phyloP scores from a whole-genome alignment of 37 sponge, comb jelly and placozoan species.

The Beroe forskalii region DNA sequence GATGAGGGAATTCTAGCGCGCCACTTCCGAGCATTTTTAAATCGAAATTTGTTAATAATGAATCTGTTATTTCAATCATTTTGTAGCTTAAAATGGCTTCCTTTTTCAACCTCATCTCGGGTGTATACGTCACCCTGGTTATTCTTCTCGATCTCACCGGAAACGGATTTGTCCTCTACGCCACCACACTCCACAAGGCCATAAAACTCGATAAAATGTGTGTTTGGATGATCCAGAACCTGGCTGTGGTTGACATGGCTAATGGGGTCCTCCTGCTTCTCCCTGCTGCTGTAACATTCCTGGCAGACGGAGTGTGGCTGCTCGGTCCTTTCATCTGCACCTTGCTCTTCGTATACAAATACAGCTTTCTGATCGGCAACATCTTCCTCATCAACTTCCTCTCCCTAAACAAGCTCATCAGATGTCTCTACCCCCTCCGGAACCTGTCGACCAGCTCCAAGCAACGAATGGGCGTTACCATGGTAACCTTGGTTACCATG shows the following conservation, averaged over 20 bases:
- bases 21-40: no score
- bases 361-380: slow-evolving; percentile 3
- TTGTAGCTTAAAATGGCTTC: background rate
- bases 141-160: background rate
- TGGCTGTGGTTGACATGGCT: background rate
- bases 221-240: slow-evolving; percentile 19
- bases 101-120: background rate
- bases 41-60: no score
- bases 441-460: background rate
- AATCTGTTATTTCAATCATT: no score
- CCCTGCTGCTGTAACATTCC: background rate
- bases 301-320: background rate
- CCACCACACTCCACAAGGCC: background rate
- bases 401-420: background rate
- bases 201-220: slow-evolving; percentile 16
- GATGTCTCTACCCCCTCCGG: background rate
- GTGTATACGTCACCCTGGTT: background rate
- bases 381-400: slow-evolving; percentile 28
- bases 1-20: background rate
- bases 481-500: background rate
- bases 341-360: background rate
- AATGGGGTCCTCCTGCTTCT: background rate
- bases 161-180: slow-evolving; percentile 6
- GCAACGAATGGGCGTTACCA: background rate
- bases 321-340: background rate